Base-by-base conservation (phyloP, 2,113 vertebrate genomes). In the rabbit (Oryctolagus cuniculus) region DNA sequence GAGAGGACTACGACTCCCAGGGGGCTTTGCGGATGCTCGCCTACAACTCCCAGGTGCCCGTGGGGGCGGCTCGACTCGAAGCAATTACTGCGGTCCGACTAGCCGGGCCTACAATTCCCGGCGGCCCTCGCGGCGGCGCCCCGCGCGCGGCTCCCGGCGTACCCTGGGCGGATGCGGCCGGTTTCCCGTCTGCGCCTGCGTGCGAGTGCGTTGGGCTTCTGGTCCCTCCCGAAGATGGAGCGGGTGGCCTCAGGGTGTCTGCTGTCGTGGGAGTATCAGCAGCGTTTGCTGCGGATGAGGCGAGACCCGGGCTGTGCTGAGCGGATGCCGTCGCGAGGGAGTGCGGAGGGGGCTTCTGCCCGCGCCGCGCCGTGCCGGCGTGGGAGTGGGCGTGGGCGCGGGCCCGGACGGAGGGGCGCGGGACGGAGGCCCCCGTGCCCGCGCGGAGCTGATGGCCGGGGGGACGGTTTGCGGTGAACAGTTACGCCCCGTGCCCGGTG, bases 201-300 rank as follows among this genome's bases (percentile, higher is more conserved):
- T 73, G 0, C 0, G 3, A 4, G 0, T 3, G 29, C 0, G 0
- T 3, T 5, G 2, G 25, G 0, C 1, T 31, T 12, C 0, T 0
- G 0, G 24, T 36, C n/a, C 38, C 10, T 29, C 34, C 4, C n/a
- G 22, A 36, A 36, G 27, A 1, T 0, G 78, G 16, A 4, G 5
- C 12, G 12, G 55, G 55, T 58, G 55, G 4, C 3, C 74, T 53
- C 10, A 63, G 38, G 3, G 53, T 75, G 58, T 72, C 5, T 38
- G n/a, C 24, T 27, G 0, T 64, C 55, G 2, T 38, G 34, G 44
- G 29, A 31, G 44, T 24, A 16, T 17, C 34, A 34, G 19, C 4
- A 4, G 27, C 5, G 13, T 73, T 72, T 61, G 51, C n/a, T 63
- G 22, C 3, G 25, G 49, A 36, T 22, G 44, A 36, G 70, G 49